These are phyloP conservation scores for Sialis lutaria DNA, from an alignment of 2,888 invertebrate species.

Conservation along the genomic window DNA sequence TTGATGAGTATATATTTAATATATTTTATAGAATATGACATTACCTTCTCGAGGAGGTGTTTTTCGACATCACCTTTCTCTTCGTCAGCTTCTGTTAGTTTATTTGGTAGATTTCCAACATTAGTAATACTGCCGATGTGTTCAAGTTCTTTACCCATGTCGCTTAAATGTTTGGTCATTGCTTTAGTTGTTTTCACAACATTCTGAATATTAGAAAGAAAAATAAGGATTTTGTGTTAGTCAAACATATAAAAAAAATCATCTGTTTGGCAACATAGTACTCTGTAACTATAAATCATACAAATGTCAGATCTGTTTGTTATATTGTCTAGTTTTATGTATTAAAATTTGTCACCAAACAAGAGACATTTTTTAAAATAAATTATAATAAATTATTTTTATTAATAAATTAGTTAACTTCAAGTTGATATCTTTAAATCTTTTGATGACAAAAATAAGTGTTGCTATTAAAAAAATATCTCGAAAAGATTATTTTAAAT, in stretches of 20 bases:
- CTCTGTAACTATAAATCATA: too few relatives aligned
- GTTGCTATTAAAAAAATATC: too few relatives aligned
- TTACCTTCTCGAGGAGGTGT: slow-evolving; percentile 68
- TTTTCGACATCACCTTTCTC: slow-evolving; percentile 73
- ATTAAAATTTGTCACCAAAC: too few relatives aligned
- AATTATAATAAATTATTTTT: too few relatives aligned
- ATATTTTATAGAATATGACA: slow-evolving; percentile 14
- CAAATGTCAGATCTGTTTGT: too few relatives aligned
- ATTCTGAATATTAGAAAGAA: slow-evolving; percentile 34
- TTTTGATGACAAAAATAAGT: neutral
- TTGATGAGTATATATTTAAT: neutral
- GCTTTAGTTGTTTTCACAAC: slow-evolving; percentile 80
- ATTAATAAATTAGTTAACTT: neutral
- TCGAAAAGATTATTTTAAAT: too few relatives aligned
- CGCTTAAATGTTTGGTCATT: slow-evolving; percentile 71
- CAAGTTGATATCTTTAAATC: neutral
- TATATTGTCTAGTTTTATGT: too few relatives aligned
- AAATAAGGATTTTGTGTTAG: neutral
- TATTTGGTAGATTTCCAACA: slow-evolving; percentile 69
- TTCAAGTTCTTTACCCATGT: slow-evolving; percentile 83
- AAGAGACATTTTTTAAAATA: too few relatives aligned
- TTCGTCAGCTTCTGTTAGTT: slow-evolving; percentile 73
- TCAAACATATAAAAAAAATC: neutral
- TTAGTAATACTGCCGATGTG: slow-evolving; percentile 67
- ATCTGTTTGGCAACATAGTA: too few relatives aligned